Evolutionary conservation across 2,797 vertebrate genomes (phyloP).

Genomic region (Heteromormyrus szaboi): DNA sequence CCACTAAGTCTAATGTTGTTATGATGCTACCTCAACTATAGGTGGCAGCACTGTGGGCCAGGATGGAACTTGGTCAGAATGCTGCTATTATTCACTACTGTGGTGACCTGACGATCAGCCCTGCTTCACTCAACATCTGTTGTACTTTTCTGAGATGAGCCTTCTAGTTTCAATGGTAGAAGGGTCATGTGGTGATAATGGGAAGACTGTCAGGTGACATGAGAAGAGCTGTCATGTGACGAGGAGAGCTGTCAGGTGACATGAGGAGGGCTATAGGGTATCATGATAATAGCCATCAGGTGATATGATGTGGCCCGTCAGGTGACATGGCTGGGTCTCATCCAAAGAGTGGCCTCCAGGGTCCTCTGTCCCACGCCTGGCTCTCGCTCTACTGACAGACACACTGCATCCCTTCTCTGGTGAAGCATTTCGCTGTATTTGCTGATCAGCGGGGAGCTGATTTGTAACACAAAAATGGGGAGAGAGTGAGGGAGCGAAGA

Average conservation of each 20-base stretch:
- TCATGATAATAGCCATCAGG: background rate
- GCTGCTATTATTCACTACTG: background rate
- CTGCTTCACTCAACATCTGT: background rate
- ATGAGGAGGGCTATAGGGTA: background rate
- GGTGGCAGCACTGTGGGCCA: background rate
- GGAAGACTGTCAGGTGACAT: background rate
- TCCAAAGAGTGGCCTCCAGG: background rate
- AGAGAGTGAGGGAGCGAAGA: constrained; percentile 29
- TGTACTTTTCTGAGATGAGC: background rate
- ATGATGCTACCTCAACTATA: background rate
- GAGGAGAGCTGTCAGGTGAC: background rate
- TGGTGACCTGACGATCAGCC: background rate
- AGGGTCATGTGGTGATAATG: background rate
- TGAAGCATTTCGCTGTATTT: background rate
- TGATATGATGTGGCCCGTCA: background rate
- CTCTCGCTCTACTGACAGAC: constrained; percentile 48
- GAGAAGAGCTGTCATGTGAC: background rate
- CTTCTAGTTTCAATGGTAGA: background rate
- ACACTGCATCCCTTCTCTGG: background rate
- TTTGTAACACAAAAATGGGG: constrained; percentile 57
- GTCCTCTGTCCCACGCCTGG: constrained; percentile 25
- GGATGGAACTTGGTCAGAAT: background rate
- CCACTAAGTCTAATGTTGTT: background rate
- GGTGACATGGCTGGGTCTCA: background rate
- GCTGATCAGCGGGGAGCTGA: constrained; percentile 46